phyloP scores from a whole-genome alignment of 1,140 invertebrate genomes.

The Cephus cinctus region DNA sequence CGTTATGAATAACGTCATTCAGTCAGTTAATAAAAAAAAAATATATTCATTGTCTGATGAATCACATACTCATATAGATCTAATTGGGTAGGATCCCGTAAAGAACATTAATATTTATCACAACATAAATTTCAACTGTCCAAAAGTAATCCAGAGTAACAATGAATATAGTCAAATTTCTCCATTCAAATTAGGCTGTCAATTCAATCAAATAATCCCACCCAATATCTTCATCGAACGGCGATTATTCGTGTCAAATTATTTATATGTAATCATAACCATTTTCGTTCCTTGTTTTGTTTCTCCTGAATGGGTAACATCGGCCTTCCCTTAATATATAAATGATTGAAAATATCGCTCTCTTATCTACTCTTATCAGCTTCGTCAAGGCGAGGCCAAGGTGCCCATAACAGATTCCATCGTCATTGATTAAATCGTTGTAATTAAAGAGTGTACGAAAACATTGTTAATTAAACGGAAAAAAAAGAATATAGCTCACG shows the following conservation, averaged over 20 bases:
- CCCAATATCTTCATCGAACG: too few species aligned
- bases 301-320: slow-evolving; percentile 42
- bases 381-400: slow-evolving; percentile 50
- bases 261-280: background rate
- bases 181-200: too few species aligned
- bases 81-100: too few species aligned
- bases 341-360: slow-evolving; percentile 7
- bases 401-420: slow-evolving; percentile 41
- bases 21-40: slow-evolving; percentile 9
- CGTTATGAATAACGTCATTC: background rate
- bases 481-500: background rate
- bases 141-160: too few species aligned
- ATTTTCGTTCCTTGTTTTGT: background rate
- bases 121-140: too few species aligned
- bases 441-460: slow-evolving; percentile 7
- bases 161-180: too few species aligned
- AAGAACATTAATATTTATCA: too few species aligned
- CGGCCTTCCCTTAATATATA: slow-evolving; percentile 47
- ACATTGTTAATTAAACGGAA: background rate
- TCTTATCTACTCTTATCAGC: slow-evolving; percentile 1
- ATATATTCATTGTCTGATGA: too few species aligned
- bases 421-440: slow-evolving; percentile 7
- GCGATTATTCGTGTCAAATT: too few species aligned
- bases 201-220: too few species aligned
- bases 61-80: too few species aligned